A percentile compares a stretch with the other conserved stretches of the same genome.
Evolutionary conservation across 2,797 vertebrate genomes (phyloP).

Genomic region (Mormyrops attenuatus): DNA sequence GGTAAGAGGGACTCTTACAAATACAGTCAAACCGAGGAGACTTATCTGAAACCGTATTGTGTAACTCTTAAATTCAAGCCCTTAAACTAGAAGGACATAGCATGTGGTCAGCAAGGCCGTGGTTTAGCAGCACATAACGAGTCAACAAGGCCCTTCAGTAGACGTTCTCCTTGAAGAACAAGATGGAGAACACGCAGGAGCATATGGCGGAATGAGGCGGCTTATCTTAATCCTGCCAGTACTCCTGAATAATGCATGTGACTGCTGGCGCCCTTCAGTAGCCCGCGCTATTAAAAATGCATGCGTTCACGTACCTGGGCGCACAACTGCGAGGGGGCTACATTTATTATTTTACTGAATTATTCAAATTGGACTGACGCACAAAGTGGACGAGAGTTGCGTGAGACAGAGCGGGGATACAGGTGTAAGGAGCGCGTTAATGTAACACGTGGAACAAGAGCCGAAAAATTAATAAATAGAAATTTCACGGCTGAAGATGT

Average conservation of each 20-base stretch:
- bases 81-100: not conserved
- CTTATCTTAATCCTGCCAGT: slow-evolving; percentile 39
- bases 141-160: slow-evolving; percentile 4
- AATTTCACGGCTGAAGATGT: not conserved
- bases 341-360: slow-evolving; percentile 31
- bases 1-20: not conserved
- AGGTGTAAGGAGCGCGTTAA: not conserved
- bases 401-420: not conserved
- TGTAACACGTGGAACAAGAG: not conserved
- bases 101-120: not conserved
- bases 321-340: not conserved
- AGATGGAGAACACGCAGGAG: slow-evolving; percentile 42
- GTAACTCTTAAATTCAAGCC: not conserved
- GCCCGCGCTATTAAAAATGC: slow-evolving; percentile 32
- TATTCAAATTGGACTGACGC: slow-evolving; percentile 35
- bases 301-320: slow-evolving; percentile 26
- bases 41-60: not conserved
- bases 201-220: slow-evolving; percentile 48
- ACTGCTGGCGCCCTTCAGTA: slow-evolving; percentile 28
- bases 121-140: not conserved
- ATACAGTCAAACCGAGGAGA: not conserved
- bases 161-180: slow-evolving; percentile 27
- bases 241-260: slow-evolving; percentile 55
- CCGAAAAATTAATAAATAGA: not conserved
- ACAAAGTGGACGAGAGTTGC: slow-evolving; percentile 15